These are phyloP conservation scores for Urocitellus parryii DNA, from an alignment of 2,113 vertebrate genomes.

Conservation along the genomic window DNA sequence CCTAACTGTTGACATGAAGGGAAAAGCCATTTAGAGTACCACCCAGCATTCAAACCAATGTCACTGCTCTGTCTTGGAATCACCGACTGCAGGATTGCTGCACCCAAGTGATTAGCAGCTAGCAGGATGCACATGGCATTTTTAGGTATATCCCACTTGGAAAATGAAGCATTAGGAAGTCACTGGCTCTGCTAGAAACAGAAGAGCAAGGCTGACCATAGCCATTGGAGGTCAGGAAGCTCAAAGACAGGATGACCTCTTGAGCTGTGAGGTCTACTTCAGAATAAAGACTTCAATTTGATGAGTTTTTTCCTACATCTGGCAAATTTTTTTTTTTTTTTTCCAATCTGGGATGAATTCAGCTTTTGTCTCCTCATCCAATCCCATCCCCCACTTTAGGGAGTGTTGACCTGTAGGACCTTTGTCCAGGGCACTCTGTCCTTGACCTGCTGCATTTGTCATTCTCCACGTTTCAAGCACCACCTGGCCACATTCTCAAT, in stretches of 20 bases:
- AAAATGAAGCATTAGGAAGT: constrained; percentile 53
- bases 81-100: not conserved
- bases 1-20: constrained; percentile 75
- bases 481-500: not conserved
- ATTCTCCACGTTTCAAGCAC: constrained; percentile 51
- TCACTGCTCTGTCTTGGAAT: not conserved
- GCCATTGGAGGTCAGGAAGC: not conserved
- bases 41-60: not conserved
- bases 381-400: not conserved
- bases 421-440: constrained; percentile 45
- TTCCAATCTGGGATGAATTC: not conserved
- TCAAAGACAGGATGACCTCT: rapidly evolving
- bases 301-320: not conserved
- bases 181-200: not conserved
- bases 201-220: not conserved
- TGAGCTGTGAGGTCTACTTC: not conserved
- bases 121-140: not conserved
- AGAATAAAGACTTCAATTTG: rapidly evolving
- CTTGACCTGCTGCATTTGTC: constrained; percentile 14
- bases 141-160: not conserved
- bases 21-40: not conserved
- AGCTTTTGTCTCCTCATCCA: not conserved
- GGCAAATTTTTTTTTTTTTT: constrained; percentile 5
- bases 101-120: not conserved
- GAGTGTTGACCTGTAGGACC: constrained; percentile 33